These are phyloP conservation scores for Colaptes auratus DNA, from an alignment of 2,113 vertebrate genomes.

Conservation along the genomic window DNA sequence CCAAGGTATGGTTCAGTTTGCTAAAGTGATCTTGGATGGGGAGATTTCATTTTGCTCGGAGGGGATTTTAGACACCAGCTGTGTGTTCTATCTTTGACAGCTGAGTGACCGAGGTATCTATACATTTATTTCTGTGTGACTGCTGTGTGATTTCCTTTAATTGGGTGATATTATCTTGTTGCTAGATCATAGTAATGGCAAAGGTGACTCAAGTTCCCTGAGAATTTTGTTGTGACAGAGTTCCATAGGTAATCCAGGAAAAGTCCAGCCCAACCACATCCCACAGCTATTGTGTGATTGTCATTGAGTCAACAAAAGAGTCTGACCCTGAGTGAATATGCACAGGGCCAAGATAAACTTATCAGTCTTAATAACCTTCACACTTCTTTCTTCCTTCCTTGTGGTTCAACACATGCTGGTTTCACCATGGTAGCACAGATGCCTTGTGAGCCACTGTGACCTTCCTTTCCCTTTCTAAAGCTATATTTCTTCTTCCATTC, in stretches of 20 bases:
- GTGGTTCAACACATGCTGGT: slow-evolving; percentile 27
- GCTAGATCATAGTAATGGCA: neutral
- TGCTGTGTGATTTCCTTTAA: neutral
- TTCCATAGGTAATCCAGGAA: slow-evolving; percentile 57
- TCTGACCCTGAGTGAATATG: slow-evolving; percentile 58
- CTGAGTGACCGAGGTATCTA: neutral
- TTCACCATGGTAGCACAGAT: slow-evolving; percentile 10
- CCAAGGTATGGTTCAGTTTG: neutral
- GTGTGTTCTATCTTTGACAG: neutral
- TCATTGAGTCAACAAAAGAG: slow-evolving; percentile 67
- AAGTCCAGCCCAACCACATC: slow-evolving; percentile 3
- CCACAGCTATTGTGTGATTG: slow-evolving; percentile 40
- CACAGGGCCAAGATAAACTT: slow-evolving; percentile 49
- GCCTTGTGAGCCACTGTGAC: slow-evolving; percentile 24
- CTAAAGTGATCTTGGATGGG: neutral
- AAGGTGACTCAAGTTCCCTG: slow-evolving; percentile 49
- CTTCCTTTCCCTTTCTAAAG: slow-evolving; percentile 49
- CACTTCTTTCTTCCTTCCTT: slow-evolving; percentile 55
- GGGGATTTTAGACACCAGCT: neutral
- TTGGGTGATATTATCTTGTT: neutral
- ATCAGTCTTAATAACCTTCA: slow-evolving; percentile 63
- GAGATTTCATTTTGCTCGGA: neutral
- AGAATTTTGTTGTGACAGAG: slow-evolving; percentile 12
- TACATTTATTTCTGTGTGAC: neutral
- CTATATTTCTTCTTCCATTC: neutral